These are phyloP conservation scores for Uropsilus gracilis DNA, from an alignment of 2,113 vertebrate species.

Conservation along the genomic window DNA sequence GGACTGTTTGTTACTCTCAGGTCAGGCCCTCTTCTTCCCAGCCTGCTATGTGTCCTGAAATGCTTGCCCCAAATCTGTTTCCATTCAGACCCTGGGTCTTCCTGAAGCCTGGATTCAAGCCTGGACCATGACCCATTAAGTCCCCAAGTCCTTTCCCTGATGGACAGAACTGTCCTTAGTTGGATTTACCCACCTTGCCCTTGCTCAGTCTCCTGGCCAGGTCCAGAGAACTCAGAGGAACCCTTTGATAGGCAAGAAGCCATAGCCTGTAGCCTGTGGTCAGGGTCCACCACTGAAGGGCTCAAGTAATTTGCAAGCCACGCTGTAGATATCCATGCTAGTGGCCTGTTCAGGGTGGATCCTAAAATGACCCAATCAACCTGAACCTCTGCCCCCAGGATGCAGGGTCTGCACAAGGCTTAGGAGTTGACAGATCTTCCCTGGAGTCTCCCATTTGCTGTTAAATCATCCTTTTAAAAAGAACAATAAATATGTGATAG, in stretches of 20 bases:
- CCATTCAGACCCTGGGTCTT: not conserved
- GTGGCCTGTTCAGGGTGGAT: not conserved
- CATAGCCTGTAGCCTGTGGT: not conserved
- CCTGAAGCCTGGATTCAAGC: not conserved
- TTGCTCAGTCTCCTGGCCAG: not conserved
- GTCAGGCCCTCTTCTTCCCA: too few relatives aligned
- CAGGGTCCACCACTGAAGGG: not conserved
- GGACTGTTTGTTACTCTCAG: too few relatives aligned
- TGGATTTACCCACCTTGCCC: not conserved
- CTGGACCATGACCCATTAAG: not conserved
- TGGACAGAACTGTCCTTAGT: not conserved
- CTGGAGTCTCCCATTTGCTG: not conserved
- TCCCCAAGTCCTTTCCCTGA: not conserved
- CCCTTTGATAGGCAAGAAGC: not conserved
- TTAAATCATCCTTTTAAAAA: constrained; percentile 1
- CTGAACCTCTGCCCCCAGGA: not conserved
- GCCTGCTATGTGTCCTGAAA: not conserved
- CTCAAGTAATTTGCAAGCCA: not conserved
- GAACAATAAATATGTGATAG: not conserved
- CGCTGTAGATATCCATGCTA: not conserved
- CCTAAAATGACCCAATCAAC: not conserved
- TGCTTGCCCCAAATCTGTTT: not conserved
- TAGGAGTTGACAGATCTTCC: not conserved
- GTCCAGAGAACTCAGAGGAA: not conserved
- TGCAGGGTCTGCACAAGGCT: not conserved